phyloP scores from a whole-genome alignment of 2,113 vertebrate genomes.

The Coptodon rendalli region DNA sequence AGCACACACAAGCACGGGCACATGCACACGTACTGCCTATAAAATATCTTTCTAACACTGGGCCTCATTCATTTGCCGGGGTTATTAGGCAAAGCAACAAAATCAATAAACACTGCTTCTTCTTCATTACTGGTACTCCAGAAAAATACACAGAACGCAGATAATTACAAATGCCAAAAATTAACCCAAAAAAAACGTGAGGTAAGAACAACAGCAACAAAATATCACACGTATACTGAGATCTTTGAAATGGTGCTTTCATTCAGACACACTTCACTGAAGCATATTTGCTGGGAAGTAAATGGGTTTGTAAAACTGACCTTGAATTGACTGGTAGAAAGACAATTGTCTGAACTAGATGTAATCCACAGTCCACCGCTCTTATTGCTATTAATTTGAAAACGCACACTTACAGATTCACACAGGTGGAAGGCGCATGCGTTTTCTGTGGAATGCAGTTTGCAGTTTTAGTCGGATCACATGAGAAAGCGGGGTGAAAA shows the following conservation, averaged over 20 bases:
- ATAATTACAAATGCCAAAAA: background rate
- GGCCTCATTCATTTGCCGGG: constrained; percentile 42
- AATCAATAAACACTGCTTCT: constrained; percentile 5
- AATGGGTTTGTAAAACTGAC: constrained; percentile 52
- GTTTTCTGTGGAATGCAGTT: constrained; percentile 26
- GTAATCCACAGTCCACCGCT: constrained; percentile 46
- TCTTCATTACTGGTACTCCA: background rate
- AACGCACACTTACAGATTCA: background rate
- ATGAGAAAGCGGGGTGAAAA: constrained; percentile 59
- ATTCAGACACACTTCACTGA: constrained; percentile 11
- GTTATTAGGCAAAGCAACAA: constrained; percentile 40
- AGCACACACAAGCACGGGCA: constrained; percentile 43
- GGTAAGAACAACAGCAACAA: background rate
- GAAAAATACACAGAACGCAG: background rate
- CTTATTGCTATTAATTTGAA: constrained; percentile 42
- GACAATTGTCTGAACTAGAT: constrained; percentile 51
- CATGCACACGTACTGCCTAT: constrained; percentile 37
- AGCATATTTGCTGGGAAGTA: constrained; percentile 17
- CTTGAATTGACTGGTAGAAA: constrained; percentile 46
- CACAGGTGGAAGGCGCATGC: constrained; percentile 28
- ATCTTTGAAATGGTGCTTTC: background rate
- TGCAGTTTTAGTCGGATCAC: constrained; percentile 47
- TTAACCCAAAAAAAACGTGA: background rate
- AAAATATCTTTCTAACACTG: constrained; percentile 53
- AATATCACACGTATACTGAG: background rate